Evolutionary conservation across 2,888 invertebrate genomes (phyloP).

Genomic region (Charanyca ferruginea): DNA sequence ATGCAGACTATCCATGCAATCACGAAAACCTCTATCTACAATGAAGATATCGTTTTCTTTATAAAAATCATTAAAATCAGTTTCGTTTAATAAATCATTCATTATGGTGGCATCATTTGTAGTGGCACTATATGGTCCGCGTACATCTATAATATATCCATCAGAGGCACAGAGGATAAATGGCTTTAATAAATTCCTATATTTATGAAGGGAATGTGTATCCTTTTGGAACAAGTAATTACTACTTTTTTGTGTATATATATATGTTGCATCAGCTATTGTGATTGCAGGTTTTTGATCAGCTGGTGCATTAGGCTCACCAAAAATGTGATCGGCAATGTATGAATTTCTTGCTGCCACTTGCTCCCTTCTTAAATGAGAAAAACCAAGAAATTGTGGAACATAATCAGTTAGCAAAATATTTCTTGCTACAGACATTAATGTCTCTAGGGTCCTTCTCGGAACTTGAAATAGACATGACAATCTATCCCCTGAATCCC

Average conservation of each 20-base stretch:
- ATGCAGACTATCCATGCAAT: slow-evolving; percentile 37
- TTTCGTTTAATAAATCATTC: slow-evolving; percentile 21
- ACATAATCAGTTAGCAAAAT: slow-evolving; percentile 24
- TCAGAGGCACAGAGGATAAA: slow-evolving; percentile 30
- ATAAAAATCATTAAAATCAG: slow-evolving; percentile 17
- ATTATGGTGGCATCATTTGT: slow-evolving; percentile 43
- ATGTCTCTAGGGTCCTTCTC: slow-evolving; percentile 11
- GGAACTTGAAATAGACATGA: slow-evolving; percentile 27
- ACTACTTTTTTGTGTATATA: slow-evolving; percentile 23
- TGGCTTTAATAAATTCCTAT: slow-evolving; percentile 29
- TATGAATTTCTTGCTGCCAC: slow-evolving; percentile 15
- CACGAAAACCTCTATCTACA: slow-evolving; percentile 15
- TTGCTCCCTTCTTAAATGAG: slow-evolving; percentile 19
- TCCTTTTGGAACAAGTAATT: slow-evolving; percentile 30
- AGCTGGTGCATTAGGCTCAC: slow-evolving; percentile 20
- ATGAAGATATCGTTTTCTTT: slow-evolving; percentile 8
- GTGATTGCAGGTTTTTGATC: slow-evolving; percentile 17
- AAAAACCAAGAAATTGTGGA: slow-evolving; percentile 26
- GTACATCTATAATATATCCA: slow-evolving; percentile 44
- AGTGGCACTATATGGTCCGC: slow-evolving; percentile 34
- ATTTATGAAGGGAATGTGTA: slow-evolving; percentile 16
- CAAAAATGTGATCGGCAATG: slow-evolving; percentile 16
- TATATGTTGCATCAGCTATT: slow-evolving; percentile 28
- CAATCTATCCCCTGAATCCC: no score
- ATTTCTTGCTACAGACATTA: slow-evolving; percentile 20